Evolutionary conservation across 2,113 vertebrate genomes (phyloP).

Genomic region (Oncorhynchus nerka): DNA sequence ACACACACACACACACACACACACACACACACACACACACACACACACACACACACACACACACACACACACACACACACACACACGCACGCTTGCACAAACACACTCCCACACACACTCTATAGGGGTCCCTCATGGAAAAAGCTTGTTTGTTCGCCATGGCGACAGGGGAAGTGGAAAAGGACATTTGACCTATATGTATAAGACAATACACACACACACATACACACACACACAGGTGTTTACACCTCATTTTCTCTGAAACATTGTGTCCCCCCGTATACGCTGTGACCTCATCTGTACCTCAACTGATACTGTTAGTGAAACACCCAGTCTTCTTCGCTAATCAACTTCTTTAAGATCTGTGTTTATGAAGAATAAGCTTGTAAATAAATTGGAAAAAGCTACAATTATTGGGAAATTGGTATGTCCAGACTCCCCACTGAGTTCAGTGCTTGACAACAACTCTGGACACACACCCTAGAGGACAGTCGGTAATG

Average conservation of each 20-base stretch:
- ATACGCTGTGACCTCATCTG: too few species aligned
- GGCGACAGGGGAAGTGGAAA: conserved; percentile 41
- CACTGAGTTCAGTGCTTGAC: background rate
- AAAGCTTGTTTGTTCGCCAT: conserved; percentile 41
- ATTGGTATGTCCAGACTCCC: background rate
- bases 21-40: background rate
- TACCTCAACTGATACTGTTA: too few species aligned
- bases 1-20: background rate
- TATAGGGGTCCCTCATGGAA: conserved; percentile 14
- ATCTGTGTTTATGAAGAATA: background rate
- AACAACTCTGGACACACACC: background rate
- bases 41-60: background rate
- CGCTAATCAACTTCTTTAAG: too few species aligned
- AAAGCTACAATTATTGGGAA: background rate
- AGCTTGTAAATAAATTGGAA: background rate
- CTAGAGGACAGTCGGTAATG: background rate
- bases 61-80: background rate
- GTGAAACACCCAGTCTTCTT: too few species aligned
- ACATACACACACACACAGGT: background rate
- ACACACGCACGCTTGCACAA: conserved; percentile 1
- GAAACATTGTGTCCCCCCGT: too few species aligned
- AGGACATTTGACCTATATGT: conserved; percentile 21
- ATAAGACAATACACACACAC: conserved; percentile 1
- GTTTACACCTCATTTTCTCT: background rate
- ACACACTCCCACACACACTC: background rate